A percentile compares a stretch with the other conserved stretches of the same genome.
These are phyloP conservation scores for Recurvirostra avosetta DNA, from an alignment of 2,113 vertebrate genomes.

Conservation along the genomic window DNA sequence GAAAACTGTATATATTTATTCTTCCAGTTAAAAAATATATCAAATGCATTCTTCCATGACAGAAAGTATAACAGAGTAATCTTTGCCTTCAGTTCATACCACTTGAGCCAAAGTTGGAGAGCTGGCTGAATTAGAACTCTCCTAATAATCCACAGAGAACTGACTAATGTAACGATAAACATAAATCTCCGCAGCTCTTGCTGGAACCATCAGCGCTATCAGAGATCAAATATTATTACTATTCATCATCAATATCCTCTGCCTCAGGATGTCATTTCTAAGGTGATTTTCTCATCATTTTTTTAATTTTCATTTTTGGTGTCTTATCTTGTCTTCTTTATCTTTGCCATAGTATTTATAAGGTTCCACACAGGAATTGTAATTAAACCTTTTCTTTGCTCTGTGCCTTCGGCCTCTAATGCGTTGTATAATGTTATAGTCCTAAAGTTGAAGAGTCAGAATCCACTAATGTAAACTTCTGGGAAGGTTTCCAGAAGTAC, in stretches of 20 bases:
- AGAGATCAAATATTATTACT: conserved; percentile 10
- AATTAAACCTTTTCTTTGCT: conserved; percentile 25
- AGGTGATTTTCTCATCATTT: conserved; percentile 20
- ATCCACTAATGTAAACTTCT: neutral
- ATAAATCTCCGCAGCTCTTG: neutral
- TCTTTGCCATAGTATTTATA: conserved; percentile 13
- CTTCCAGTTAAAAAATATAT: neutral
- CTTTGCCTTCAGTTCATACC: neutral
- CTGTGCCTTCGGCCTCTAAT: neutral
- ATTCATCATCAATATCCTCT: conserved; percentile 22
- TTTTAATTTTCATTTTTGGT: neutral
- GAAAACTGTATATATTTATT: neutral
- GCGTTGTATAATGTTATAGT: neutral
- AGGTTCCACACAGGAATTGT: neutral
- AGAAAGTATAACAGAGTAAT: neutral
- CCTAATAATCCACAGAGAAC: neutral
- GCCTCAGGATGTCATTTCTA: conserved; percentile 16
- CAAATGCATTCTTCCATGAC: neutral
- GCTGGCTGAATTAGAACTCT: neutral
- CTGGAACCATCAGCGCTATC: conserved; percentile 9
- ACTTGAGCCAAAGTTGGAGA: neutral
- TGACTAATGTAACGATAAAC: neutral
- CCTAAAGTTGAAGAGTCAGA: neutral
- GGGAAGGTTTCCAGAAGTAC: conserved; percentile 18
- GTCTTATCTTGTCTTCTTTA: conserved; percentile 21